Percentiles rank a stretch among this genome's conserved stretches.
Evolutionary conservation across 2,797 vertebrate species (phyloP).

Genomic region (Buceros bicornis): DNA sequence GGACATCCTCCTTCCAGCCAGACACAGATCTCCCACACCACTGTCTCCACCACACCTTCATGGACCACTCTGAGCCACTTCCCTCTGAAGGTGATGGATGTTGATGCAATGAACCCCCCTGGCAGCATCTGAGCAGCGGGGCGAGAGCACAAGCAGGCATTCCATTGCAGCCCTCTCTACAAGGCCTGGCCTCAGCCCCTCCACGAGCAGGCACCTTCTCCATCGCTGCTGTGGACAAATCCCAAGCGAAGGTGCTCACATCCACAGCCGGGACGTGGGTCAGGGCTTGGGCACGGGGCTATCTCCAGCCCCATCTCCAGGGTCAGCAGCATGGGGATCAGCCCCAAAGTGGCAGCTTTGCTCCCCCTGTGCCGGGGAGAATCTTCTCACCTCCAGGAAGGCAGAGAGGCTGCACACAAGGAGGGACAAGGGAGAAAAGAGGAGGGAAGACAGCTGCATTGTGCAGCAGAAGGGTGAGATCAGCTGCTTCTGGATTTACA

Average conservation of each 20-base stretch:
- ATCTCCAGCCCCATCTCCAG: not conserved
- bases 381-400: not conserved
- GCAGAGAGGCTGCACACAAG: not conserved
- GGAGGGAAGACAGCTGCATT: fast-evolving
- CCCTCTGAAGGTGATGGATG: not conserved
- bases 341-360: not conserved
- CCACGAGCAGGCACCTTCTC: not conserved
- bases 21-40: not conserved
- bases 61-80: fast-evolving
- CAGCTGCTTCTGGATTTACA: not conserved
- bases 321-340: not conserved
- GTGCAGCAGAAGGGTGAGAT: not conserved
- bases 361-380: fast-evolving
- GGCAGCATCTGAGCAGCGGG: not conserved
- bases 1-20: not conserved
- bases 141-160: fast-evolving
- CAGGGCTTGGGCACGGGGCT: not conserved
- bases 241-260: not conserved
- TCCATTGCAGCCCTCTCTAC: not conserved
- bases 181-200: fast-evolving
- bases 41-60: not conserved
- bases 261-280: not conserved
- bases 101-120: not conserved
- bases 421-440: fast-evolving
- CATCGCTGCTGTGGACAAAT: not conserved